Percentiles rank a stretch among this genome's conserved stretches.
These are phyloP conservation scores for Chondrilla cf. caribensis DNA, from an alignment of 37 sponge, comb jelly and placozoan species.

Conservation along the genomic window DNA sequence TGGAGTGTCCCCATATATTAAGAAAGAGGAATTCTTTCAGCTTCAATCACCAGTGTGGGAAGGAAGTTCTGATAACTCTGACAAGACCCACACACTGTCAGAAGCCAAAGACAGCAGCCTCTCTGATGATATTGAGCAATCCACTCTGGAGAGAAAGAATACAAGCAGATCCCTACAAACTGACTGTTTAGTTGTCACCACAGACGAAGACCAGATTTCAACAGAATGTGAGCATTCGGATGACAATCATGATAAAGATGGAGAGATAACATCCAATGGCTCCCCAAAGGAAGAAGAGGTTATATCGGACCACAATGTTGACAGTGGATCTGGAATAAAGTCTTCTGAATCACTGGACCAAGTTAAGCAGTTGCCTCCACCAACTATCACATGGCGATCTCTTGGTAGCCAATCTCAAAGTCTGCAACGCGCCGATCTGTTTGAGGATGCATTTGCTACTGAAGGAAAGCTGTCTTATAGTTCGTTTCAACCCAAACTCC, in stretches of 20 bases:
- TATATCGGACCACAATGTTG: not conserved
- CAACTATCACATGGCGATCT: not conserved
- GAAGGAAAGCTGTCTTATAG: slow-evolving; percentile 9
- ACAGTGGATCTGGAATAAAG: not conserved
- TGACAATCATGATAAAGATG: not conserved
- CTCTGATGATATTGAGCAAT: not conserved
- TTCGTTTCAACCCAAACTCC: not conserved
- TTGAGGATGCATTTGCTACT: not conserved
- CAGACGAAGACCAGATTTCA: not conserved
- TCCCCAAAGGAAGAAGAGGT: not conserved
- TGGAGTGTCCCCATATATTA: slow-evolving; percentile 2
- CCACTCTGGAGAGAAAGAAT: not conserved
- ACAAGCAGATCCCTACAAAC: not conserved
- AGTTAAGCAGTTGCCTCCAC: not conserved
- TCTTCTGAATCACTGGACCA: not conserved
- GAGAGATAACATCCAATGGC: not conserved
- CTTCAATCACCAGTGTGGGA: not conserved
- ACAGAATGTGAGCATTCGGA: not conserved
- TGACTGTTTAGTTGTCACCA: not conserved
- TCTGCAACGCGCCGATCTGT: slow-evolving; percentile 2
- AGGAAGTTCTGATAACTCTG: not conserved
- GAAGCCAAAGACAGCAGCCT: not conserved
- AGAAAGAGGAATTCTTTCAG: not conserved
- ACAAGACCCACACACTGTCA: not conserved
- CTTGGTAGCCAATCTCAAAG: not conserved